A percentile compares a stretch with the other conserved stretches of the same genome.
Conservation (phyloP, 2,797 vertebrate species). For the Argya squamiceps region DNA sequence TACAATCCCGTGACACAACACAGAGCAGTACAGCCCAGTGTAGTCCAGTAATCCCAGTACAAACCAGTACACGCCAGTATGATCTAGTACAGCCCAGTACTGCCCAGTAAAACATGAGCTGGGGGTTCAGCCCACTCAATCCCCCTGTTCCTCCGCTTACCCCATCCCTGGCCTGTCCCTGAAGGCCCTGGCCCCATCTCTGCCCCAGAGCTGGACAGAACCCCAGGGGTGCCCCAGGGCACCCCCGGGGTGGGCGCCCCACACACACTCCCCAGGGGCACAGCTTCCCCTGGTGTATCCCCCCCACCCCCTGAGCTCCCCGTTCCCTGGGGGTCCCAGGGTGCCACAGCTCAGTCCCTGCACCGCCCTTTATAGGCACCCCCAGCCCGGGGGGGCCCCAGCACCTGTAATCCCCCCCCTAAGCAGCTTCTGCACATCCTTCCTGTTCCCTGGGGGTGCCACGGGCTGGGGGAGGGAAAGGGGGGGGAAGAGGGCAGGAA, state of each 20-base stretch:
- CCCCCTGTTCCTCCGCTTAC: too few species aligned
- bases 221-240: neutral
- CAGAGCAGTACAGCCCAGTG: neutral
- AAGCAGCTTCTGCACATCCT: neutral
- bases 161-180: neutral
- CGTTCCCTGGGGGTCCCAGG: neutral
- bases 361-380: neutral
- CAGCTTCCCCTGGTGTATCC: too few species aligned
- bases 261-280: neutral
- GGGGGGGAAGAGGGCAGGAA: neutral
- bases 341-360: neutral
- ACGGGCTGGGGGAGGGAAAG: neutral
- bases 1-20: too few species aligned
- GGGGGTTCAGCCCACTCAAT: neutral
- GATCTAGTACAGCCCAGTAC: neutral
- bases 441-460: neutral
- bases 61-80: neutral
- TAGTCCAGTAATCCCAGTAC: neutral
- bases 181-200: neutral
- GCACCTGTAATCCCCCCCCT: neutral
- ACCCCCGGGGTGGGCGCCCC: neutral
- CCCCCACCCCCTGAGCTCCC: too few species aligned
- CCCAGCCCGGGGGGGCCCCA: neutral
- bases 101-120: neutral
- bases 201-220: neutral